Evolutionary conservation across 2,113 vertebrate species (phyloP), one percentile per base, ranked within the genome.

Genomic region (Aix galericulata): DNA sequence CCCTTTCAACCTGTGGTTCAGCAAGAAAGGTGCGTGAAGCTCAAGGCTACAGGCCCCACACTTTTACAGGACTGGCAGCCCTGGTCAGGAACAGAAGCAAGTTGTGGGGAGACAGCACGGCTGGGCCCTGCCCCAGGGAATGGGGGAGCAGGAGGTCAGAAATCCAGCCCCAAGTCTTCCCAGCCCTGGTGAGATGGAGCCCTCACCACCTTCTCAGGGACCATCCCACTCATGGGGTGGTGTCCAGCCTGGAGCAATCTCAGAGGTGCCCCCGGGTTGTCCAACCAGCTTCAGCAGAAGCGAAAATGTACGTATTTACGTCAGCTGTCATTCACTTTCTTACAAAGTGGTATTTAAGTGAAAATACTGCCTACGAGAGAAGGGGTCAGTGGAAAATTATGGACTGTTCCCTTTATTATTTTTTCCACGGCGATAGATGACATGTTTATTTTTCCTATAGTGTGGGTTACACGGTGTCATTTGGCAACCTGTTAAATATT

Each of bases 191-290:
- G 10, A 18, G 48, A 42, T 3, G 26, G 55, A 83, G 60, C 40
- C 34, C 22, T 21, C 2, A 0, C 11, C 66, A 42, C 18, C 55
- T 42, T 34, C 34, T 11, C 42, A 17, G 31, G 1, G 4, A 12
- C 44, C 17, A 17, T 13, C 13, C 22, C 59, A 42, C 56, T 34
- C 58, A 25, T 2, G 36, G 62, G 36, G 34, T 8, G 38, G 29
- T 18, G 5, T 23, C 27, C 4, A 3, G 17, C 59, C 46, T 1
- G 1, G 23, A 17, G 68, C 25, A 9, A 13, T 2, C 55, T 17
- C 56, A 48, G 44, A 36, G 21, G 13, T 31, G n/a, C 66, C 56
- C 42, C 31, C 25, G 21, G 2, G 13, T 22, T 13, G 17, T 4
- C 31, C 53, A 38, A 22, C 27, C 40, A 25, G 25, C 26, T 36